Evolutionary conservation across 2,797 vertebrate genomes (phyloP).

Genomic region (Thalassophryne amazonica): DNA sequence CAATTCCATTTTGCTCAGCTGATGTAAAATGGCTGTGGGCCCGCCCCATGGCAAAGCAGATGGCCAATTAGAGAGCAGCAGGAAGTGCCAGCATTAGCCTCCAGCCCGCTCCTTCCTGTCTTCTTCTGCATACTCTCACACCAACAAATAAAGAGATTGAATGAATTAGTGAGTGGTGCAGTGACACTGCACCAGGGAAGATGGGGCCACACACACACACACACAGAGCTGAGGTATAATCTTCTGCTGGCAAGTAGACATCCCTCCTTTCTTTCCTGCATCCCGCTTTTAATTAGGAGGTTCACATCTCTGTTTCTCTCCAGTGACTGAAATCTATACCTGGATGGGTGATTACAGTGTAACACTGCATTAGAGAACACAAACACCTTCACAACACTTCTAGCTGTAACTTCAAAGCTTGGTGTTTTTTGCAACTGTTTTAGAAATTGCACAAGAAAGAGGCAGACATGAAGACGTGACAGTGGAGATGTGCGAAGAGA

Average conservation of each 20-base stretch:
- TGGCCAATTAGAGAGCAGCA: constrained; percentile 79
- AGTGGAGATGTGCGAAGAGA: background rate
- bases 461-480: background rate
- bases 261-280: constrained; percentile 53
- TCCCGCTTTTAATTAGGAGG: constrained; percentile 64
- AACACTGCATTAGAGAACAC: background rate
- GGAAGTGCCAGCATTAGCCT: constrained; percentile 75
- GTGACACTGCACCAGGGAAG: constrained; percentile 65
- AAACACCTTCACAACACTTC: background rate
- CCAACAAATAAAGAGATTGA: constrained; percentile 73
- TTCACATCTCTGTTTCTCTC: constrained; percentile 57
- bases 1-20: constrained; percentile 45
- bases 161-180: constrained; percentile 75
- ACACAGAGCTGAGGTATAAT: constrained; percentile 60
- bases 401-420: constrained; percentile 11
- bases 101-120: constrained; percentile 60
- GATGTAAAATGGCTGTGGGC: constrained; percentile 66
- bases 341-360: constrained; percentile 11
- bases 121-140: constrained; percentile 53
- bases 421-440: no score
- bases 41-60: constrained; percentile 73
- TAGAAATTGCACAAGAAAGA: background rate
- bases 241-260: constrained; percentile 69
- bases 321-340: constrained; percentile 54
- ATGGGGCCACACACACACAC: constrained; percentile 28